Evolutionary conservation across 2,888 invertebrate genomes (phyloP), one percentile per base, ranked within the genome.

Genomic region (Agonopterix subpropinquella): DNA sequence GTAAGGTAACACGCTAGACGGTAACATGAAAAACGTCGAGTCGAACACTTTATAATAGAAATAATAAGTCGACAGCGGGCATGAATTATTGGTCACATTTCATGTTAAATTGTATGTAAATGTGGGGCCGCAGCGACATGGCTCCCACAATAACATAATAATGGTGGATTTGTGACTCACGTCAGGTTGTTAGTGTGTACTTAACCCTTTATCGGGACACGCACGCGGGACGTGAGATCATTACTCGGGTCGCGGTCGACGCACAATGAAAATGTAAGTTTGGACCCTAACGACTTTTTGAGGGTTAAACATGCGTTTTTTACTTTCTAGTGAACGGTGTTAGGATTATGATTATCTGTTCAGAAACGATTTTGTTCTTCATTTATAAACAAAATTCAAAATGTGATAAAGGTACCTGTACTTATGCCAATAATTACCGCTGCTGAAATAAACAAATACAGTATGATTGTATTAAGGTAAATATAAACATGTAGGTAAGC

Each of bases 41-140:
- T 75, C 75, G 77, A 84, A 79, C 80, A 79, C 79, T 81, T 84
- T 81, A 83, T 84, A 85, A 82, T 82, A 82, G 81, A 83, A 83
- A 84, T 84, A 82, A 83, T 84, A 83, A 83, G 77, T 78, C 70
- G 77, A 80, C 82, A 78, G 74, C 75, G 72, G 77, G 67, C 68
- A 70, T 86, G 84, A 87, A 76, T 83, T 86, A 86, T 86, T 85
- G 82, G 76, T 80, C 80, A 83, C 86, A 82, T 86, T 87, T 87
- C 81, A 84, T 84, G 85, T 86, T 86, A 86, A 87, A 86, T 84
- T 84, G 84, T 87, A 87, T 87, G 87, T 87, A 86, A 87, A 87
- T 87, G 81, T 64, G 76, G 73, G 75, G 74, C 77, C 80, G 71
- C 77, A 70, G 65, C 80, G 82, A 80, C 84, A 80, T 70, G 81